Evolutionary conservation across 2,888 invertebrate species (phyloP), one percentile per base, ranked within the genome.

Genomic region (Erebia aethiops): DNA sequence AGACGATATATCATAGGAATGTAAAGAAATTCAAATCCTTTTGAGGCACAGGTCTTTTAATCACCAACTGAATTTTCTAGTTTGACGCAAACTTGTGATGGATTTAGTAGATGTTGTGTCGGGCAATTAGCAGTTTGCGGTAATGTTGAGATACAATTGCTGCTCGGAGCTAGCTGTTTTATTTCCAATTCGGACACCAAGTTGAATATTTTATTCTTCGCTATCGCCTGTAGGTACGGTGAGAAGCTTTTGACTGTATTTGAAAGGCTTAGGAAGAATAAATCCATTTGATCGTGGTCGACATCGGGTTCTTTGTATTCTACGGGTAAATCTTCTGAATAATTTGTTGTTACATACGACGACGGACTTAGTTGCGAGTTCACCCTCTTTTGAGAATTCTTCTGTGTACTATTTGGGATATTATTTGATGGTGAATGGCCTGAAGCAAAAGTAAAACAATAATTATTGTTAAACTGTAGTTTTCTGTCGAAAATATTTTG

Each of bases 151-250:
- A 3, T 46, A 13, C 3, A 13, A 18, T 58, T 67, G 67, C 16
- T 67, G 46, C 9, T 49, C 26, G 98, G 97, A 97, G 98, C 97
- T 88, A 96, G 96, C 94, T 71, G 74, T 63, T 73, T 70, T 43
- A 76, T 46, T 67, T 76, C 75, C 69, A 76, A 70, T 73, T 72
- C 72, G 8, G 76, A 75, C 16, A 76, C 74, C 11, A 76, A n/a
- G 51, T 63, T 70, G 65, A 76, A 75, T 70, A 73, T 75, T 60
- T 74, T 75, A 41, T 76, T 74, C 69, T 76, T 77, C 41, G 74
- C 75, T 52, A 77, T 9, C 0, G 75, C 76, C 70, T 75, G 76
- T 61, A 67, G 16, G 41, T 77, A 75, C 9, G 71, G 72, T 8
- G 75, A 67, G 46, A 77, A 77, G 63, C 72, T 76, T 18, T 76